Evolutionary conservation across 2,797 vertebrate species (phyloP), one percentile per base, ranked within the genome.

Genomic region (Xyrichtys novacula): DNA sequence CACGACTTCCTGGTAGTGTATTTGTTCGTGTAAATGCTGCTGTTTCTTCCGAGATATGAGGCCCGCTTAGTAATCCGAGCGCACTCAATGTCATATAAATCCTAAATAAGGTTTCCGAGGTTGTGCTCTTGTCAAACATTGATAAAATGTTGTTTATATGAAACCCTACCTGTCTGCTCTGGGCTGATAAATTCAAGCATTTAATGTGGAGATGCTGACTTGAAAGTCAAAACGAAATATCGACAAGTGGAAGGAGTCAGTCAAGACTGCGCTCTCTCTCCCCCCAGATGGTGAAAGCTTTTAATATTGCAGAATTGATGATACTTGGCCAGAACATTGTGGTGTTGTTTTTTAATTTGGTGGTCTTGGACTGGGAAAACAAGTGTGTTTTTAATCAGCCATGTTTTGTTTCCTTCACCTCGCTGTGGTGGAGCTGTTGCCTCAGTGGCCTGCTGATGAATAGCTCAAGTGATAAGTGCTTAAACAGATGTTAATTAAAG

Each of bases 401-500:
- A 1, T 40, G 75, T 40, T 69, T 56, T 50, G 67, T 78, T 71
- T 47, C 20, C 5, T 59, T 67, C 65, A 36, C 49, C 66, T 67
- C 17, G 15, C 74, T 17, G 78, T 57, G 49, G 70, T 53, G 1
- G 66, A 20, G 42, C 64, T 20, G 64, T 23, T 36, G 62, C 80
- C 70, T 82, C 60, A 19, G 54, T 67, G 79, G 69, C 50, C 69
- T 38, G 47, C 65, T 74, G 78, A 81, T 34, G 72, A 87, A 81
- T 19, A 74, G 66, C 72, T 65, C 16, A 6, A 62, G 20, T 68
- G 62, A 83, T 68, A 55, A 74, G 57, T 36, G 54, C 59, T 79
- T 52, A 60, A 78, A 62, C 74, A 83, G 78, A 83, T 81, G 73
- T 79, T 85, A 71, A 86, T 88, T 86, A 80, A 78, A 78, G 75